Conservation (phyloP, 2,797 vertebrate genomes). For the Pseudomugil tenellus region DNA sequence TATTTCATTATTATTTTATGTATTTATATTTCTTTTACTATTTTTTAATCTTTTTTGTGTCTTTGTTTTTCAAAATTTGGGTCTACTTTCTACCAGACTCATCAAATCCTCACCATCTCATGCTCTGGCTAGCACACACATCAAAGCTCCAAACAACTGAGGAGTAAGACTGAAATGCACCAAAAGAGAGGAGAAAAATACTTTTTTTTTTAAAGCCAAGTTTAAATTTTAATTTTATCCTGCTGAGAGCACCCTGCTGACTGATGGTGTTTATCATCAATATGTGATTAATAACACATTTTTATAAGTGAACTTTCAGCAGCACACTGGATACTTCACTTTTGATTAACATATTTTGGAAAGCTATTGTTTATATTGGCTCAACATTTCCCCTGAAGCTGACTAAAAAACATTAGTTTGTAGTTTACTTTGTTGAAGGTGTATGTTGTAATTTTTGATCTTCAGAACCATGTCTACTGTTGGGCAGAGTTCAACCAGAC, state of each 20-base stretch:
- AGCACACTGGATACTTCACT: constrained; percentile 5
- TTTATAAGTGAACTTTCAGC: constrained; percentile 16
- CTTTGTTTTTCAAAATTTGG: constrained; percentile 35
- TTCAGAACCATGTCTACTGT: too few relatives aligned
- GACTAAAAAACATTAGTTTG: too few relatives aligned
- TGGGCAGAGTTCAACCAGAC: too few relatives aligned
- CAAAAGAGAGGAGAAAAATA: neutral
- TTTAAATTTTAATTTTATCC: constrained; percentile 61
- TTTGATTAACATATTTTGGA: constrained; percentile 3
- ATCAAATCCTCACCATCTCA: constrained; percentile 39
- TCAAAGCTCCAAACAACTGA: constrained; percentile 52
- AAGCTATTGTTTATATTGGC: too few relatives aligned
- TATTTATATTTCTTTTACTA: constrained; percentile 3
- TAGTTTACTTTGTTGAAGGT: too few relatives aligned
- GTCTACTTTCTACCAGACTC: constrained; percentile 34
- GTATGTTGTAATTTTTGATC: neutral
- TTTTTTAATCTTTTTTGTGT: neutral
- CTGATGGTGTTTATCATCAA: constrained; percentile 18
- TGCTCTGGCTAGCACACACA: constrained; percentile 44
- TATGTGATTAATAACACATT: constrained; percentile 11
- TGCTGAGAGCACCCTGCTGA: constrained; percentile 28
- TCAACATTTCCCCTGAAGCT: too few relatives aligned
- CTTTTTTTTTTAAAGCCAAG: constrained; percentile 37
- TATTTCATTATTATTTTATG: too few relatives aligned
- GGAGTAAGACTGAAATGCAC: constrained; percentile 39